A percentile compares a stretch with the other conserved stretches of the same genome.
Evolutionary conservation across 2,113 vertebrate genomes (phyloP).

Genomic region (Pelvicachromis taeniatus): DNA sequence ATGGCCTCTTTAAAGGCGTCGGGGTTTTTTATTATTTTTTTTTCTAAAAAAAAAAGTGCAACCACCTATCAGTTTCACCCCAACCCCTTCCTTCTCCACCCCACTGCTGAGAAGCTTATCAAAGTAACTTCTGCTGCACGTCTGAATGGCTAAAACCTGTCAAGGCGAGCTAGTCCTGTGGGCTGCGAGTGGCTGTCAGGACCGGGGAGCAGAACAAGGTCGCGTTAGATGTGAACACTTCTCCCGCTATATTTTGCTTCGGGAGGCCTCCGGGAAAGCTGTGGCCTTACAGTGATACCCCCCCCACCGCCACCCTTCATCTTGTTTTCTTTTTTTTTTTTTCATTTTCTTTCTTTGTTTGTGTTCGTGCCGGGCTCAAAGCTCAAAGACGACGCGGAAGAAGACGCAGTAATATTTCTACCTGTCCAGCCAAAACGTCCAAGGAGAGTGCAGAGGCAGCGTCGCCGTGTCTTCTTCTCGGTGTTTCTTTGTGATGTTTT

Average conservation of each 20-base stretch:
- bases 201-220: not conserved
- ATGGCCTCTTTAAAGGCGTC: not conserved
- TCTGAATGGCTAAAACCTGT: not conserved
- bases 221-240: not conserved
- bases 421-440: constrained; percentile 81
- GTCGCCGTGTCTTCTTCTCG: constrained; percentile 56
- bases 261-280: constrained; percentile 33
- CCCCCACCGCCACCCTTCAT: not conserved
- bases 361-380: not conserved
- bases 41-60: not conserved
- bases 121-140: not conserved
- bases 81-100: not conserved
- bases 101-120: not conserved
- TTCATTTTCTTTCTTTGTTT: not conserved
- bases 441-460: constrained; percentile 74
- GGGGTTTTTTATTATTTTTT: too few species aligned
- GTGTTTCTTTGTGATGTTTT: constrained; percentile 72
- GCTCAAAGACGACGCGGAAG: not conserved
- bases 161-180: not conserved
- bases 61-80: not conserved
- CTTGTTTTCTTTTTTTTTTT: not conserved
- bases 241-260: constrained; percentile 2
- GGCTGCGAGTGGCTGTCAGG: not conserved
- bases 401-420: not conserved
- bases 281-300: constrained; percentile 7